Percentiles rank a stretch among this genome's conserved stretches.
Conservation (phyloP, 2,797 vertebrate species). For the Euthynnus affinis region DNA sequence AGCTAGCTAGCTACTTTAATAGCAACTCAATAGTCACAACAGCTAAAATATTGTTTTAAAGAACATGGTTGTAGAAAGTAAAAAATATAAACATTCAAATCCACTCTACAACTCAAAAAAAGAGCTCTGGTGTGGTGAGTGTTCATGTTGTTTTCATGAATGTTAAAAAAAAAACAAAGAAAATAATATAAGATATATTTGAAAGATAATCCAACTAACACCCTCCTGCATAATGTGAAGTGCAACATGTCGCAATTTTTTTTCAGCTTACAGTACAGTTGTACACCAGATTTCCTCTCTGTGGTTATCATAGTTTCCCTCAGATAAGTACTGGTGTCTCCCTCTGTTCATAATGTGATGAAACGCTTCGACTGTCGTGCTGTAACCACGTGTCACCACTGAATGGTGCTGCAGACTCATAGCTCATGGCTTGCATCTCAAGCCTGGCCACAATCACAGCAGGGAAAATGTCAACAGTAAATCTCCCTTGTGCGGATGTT, state of each 20-base stretch:
- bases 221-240: neutral
- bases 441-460: neutral
- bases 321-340: no score
- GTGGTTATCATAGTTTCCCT: no score
- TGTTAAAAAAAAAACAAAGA: neutral
- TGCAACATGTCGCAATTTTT: neutral
- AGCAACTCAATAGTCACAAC: no score
- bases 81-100: neutral
- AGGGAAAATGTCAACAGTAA: neutral
- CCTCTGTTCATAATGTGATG: neutral
- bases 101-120: no score
- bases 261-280: neutral
- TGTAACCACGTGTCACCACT: constrained; percentile 37
- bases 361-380: constrained; percentile 4
- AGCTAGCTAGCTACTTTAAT: no score
- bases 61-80: neutral
- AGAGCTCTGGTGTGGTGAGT: neutral
- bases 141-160: neutral
- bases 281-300: neutral
- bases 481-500: neutral
- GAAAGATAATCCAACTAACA: neutral
- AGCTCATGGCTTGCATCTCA: neutral
- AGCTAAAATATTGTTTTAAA: no score
- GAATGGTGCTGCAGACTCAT: constrained; percentile 22
- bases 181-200: neutral